A percentile compares a stretch with the other conserved stretches of the same genome.
These are phyloP conservation scores for Hydriomena furcata DNA, from an alignment of 2,888 invertebrate genomes.

Conservation along the genomic window DNA sequence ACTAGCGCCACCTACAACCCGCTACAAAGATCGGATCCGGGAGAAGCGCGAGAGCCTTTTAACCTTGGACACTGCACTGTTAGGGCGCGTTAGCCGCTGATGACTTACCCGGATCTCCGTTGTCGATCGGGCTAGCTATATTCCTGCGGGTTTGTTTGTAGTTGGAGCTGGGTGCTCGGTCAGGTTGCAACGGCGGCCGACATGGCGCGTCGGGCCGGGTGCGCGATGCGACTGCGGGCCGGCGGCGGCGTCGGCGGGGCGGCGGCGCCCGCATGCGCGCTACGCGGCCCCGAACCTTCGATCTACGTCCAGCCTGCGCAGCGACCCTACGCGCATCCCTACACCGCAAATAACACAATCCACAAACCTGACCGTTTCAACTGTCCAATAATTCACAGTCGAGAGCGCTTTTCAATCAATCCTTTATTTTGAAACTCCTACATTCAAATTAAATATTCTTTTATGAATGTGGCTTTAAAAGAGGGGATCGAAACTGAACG, in stretches of 20 bases:
- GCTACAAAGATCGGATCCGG: constrained; percentile 42
- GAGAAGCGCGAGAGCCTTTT: constrained; percentile 54
- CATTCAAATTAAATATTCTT: constrained; percentile 39
- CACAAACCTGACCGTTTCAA: constrained; percentile 62
- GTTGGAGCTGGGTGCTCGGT: constrained; percentile 68
- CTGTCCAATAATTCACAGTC: constrained; percentile 50
- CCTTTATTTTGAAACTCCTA: constrained; percentile 31
- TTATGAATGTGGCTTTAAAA: constrained; percentile 23
- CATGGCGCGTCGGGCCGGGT: constrained; percentile 72
- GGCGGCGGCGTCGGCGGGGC: constrained; percentile 57
- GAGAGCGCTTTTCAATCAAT: constrained; percentile 48
- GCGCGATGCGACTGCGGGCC: constrained; percentile 77
- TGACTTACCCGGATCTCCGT: constrained; percentile 72
- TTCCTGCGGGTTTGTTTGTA: constrained; percentile 57
- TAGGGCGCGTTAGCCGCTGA: constrained; percentile 43
- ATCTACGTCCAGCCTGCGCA: constrained; percentile 73
- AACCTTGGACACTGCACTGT: constrained; percentile 61
- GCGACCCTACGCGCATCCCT: constrained; percentile 57
- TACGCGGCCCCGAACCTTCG: constrained; percentile 64
- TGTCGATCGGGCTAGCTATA: constrained; percentile 49
- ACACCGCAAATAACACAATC: constrained; percentile 75
- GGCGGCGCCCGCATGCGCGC: constrained; percentile 63
- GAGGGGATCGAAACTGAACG: constrained; percentile 1
- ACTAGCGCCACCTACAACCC: constrained; percentile 70
- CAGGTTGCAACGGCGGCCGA: constrained; percentile 72